Evolutionary conservation across 1,140 invertebrate species (phyloP).

Genomic region (Drosophila lowei): DNA sequence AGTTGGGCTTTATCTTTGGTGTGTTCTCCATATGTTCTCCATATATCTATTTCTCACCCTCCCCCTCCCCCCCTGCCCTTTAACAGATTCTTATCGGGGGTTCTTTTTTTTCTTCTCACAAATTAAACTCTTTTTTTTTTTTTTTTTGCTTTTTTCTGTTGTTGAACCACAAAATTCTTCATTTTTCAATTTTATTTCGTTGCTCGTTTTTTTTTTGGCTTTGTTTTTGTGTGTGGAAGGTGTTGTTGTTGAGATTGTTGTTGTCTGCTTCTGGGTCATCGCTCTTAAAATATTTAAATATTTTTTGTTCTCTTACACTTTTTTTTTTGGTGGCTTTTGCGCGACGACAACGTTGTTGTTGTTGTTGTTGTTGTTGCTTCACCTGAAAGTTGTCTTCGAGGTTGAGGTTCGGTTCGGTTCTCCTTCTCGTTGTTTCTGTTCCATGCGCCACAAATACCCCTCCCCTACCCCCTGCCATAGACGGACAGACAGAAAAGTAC

Average conservation of each 20-base stretch:
- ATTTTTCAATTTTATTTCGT: slow-evolving; percentile 40
- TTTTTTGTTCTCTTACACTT: slow-evolving; percentile 60
- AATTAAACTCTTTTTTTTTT: slow-evolving; percentile 46
- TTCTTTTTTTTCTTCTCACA: slow-evolving; percentile 42
- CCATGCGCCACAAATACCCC: slow-evolving; percentile 39
- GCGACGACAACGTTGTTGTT: slow-evolving; percentile 36
- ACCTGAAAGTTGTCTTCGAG: slow-evolving; percentile 78
- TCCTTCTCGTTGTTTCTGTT: slow-evolving; percentile 30
- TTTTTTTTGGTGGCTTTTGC: slow-evolving; percentile 31
- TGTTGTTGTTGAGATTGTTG: slow-evolving; percentile 59
- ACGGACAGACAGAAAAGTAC: slow-evolving; percentile 41
- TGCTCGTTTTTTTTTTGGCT: slow-evolving; percentile 12
- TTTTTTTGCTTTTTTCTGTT: slow-evolving; percentile 45
- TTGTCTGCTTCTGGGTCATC: slow-evolving; percentile 75
- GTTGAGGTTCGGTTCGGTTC: slow-evolving; percentile 30
- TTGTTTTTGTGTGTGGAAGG: slow-evolving; percentile 49
- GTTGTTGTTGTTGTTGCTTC: slow-evolving; percentile 54
- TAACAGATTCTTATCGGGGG: slow-evolving; percentile 49
- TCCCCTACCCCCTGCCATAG: slow-evolving; percentile 36
- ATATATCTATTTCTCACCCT: neutral
- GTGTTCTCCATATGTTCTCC: no score
- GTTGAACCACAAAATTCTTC: slow-evolving; percentile 66
- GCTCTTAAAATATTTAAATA: slow-evolving; percentile 81
- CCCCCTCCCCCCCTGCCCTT: neutral
- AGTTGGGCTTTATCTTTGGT: no score